Conservation (phyloP, 2,888 invertebrate species). For the Corythucha ciliata region DNA sequence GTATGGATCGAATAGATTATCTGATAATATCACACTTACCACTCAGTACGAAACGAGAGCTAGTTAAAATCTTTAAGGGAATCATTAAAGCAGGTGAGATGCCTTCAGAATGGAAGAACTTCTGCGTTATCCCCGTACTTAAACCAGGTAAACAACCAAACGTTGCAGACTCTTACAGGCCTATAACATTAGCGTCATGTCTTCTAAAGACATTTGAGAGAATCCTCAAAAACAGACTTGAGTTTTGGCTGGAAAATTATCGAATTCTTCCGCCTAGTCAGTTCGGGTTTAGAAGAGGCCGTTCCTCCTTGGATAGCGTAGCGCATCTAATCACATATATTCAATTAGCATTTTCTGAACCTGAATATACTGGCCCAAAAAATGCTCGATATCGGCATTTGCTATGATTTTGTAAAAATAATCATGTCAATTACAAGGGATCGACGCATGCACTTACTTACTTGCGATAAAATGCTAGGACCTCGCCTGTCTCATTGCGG, state of each 20-base stretch:
- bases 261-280: conserved; percentile 18
- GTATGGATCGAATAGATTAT: conserved; percentile 20
- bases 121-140: conserved; percentile 14
- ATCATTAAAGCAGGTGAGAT: neutral
- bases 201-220: conserved; percentile 23
- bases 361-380: too few relatives aligned
- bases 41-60: too few relatives aligned
- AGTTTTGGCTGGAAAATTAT: conserved; percentile 24
- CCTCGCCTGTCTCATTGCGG: too few relatives aligned
- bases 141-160: conserved; percentile 22
- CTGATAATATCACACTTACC: conserved; percentile 18
- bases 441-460: too few relatives aligned
- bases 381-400: too few relatives aligned
- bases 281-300: conserved; percentile 20
- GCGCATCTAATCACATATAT: too few relatives aligned
- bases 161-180: conserved; percentile 22
- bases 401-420: too few relatives aligned
- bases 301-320: conserved; percentile 20
- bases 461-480: too few relatives aligned
- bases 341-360: too few relatives aligned
- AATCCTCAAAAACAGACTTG: conserved; percentile 16
- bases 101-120: conserved; percentile 16
- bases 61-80: too few relatives aligned
- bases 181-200: conserved; percentile 24
- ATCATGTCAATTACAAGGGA: too few relatives aligned